Evolutionary conservation across 1,140 invertebrate genomes (phyloP), one percentile per base, ranked within the genome.

Genomic region (Mercenaria mercenaria): DNA sequence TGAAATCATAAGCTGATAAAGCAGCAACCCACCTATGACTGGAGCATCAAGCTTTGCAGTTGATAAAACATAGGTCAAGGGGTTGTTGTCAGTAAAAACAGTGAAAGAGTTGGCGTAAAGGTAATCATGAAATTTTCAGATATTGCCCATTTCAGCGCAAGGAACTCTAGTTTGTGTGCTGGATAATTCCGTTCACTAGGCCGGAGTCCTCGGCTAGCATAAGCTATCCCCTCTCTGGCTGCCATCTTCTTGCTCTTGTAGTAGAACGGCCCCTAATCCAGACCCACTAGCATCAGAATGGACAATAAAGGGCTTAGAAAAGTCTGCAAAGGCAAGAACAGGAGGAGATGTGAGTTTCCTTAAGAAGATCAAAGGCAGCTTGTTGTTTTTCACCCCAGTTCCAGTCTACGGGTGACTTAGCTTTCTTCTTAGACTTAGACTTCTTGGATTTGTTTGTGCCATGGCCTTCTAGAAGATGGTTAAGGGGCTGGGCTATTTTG

Each of bases 401-500:
- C 67, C 67, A 72, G 23, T 8, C 6, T 15, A 4, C 39, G 2
- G 67, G 67, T 15, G n/a, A 37, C 23, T 72, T 72, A 26, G 10
- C 13, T 32, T 72, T 72, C 13, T 72, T 72, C 23, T 72, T 72
- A 32, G 29, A 15, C 23, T 56, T 56, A 15, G 52, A 56, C n/a
- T n/a, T n/a, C 20, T 15, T 56, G 4, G 13, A 56, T 56, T 56
- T 72, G n/a, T 8, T 37, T 72, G 29, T 15, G 67, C 23, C 67
- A 41, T 72, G 74, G 20, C 32, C 50, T 59, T 79, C 50, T 41
- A 13, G 59, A n/a, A 93, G 39, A 13, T 76, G 23, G 43, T 43
- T 89, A 26, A 91, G 56, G 32, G 79, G 92, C 61, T 74, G 50
- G 23, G 93, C 90, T 18, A 92, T 91, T 18, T 83, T 90, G 2